Evolutionary conservation across 2,113 vertebrate genomes (phyloP), one percentile per base, ranked within the genome.

Genomic region (Galemys pyrenaicus): DNA sequence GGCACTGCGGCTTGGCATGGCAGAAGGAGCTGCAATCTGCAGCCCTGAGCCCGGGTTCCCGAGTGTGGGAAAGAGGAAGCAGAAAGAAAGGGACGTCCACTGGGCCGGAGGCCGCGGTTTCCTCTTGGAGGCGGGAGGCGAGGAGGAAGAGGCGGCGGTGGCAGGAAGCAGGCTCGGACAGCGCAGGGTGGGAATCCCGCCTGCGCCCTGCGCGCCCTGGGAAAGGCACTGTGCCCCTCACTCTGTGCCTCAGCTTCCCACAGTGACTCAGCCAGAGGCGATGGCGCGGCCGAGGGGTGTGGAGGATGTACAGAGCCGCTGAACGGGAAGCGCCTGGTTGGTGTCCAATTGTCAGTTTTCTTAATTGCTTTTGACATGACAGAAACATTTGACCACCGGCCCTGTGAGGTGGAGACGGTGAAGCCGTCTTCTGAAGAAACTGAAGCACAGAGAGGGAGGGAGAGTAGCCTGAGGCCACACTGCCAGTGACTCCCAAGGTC

Each of bases 41-140:
- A 62, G 85, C 85, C 60, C 64, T 20, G 0, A 12, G 80, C 62
- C 62, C 60, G 30, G 1, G 60, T 13, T 75, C 83, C 67, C 1
- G 13, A 20, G 79, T 97, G 96, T 97, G 97, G 96, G 97, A 97
- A 97, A 96, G 97, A 95, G 97, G 97, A 97, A 96, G 96, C 91
- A 81, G 88, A 94, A 39, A 88, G 96, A 89, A 82, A 96, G 97
- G 96, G 92, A 71, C 44, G 67, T 94, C 93, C 90, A 70, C 62
- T n/a, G 3, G 13, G 65, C 82, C 62, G 71, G 93, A 56, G 54
- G 54, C 54, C 54, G 94, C 7, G 68, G 91, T 95, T 96, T 97
- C 96, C 97, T 95, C 93, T 60, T 16, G 5, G 89, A 68, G 95
- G 83, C 84, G 37, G 90, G 95, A 86, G 86, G 19, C 2, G 46